Evolutionary conservation across 2,797 vertebrate species (phyloP).

Genomic region (Galago senegalensis): DNA sequence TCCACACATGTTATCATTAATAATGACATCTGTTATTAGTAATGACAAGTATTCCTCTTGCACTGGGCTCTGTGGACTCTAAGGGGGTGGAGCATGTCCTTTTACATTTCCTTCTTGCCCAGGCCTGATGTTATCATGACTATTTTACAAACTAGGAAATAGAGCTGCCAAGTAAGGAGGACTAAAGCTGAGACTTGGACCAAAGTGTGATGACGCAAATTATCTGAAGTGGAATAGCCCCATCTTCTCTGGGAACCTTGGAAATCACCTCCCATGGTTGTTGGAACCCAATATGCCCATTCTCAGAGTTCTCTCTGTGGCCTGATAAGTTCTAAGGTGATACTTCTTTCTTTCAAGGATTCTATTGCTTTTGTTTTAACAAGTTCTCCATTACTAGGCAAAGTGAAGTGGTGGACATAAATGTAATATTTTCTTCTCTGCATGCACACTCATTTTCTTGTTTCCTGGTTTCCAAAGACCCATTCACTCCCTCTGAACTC

Average conservation of each 20-base stretch:
- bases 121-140: background rate
- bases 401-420: background rate
- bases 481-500: background rate
- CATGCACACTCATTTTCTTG: background rate
- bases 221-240: background rate
- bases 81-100: background rate
- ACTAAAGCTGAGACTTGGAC: background rate
- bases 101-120: background rate
- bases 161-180: background rate
- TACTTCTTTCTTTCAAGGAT: background rate
- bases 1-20: background rate
- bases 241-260: background rate
- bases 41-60: slow-evolving; percentile 32
- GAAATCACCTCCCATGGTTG: background rate
- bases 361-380: slow-evolving; percentile 9
- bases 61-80: background rate
- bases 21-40: slow-evolving; percentile 13
- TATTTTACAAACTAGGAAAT: slow-evolving; percentile 46
- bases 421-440: background rate
- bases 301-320: background rate
- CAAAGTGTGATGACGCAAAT: background rate
- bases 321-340: background rate
- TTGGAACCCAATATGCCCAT: background rate
- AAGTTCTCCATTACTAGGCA: background rate
- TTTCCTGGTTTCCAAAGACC: background rate